Base-by-base conservation (phyloP, 2,888 invertebrate genomes). In the Platycnemis pennipes region DNA sequence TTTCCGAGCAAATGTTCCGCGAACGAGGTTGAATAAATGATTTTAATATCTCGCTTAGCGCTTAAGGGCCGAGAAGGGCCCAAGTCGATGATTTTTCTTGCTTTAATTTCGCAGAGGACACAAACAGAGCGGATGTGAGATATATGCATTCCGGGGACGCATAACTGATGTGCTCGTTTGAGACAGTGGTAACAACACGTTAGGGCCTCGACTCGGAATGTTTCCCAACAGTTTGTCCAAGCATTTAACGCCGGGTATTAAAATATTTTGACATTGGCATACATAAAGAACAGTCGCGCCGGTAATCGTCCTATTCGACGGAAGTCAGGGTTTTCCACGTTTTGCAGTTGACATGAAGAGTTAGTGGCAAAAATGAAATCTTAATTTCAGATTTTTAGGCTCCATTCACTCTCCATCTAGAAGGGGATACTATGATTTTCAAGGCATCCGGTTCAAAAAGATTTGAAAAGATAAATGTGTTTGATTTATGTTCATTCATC, bases 21-120 rank as follows among this genome's bases (percentile, higher is more conserved):
- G 77, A 77, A 77, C 77, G 77, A 77, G 77, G 77, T 77, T 77
- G 77, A 77, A 77, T 77, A 77, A 77, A 77, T 77, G 77, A 77
- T 77, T 77, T 77, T 77, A 77, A 77, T 77, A 37, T 77, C 77
- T 77, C 77, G 77, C 77, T 31, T 31, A 77, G 77, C 37, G 77
- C 31, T 16, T 16, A 16, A 49, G 63, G 49, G 77, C 11, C 13
- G 77, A 37, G 77, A 37, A 77, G 31, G 77, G 31, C 11, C 31
- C 7, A 49, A 19, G 49, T 49, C 49, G 77, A 77, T 77, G 77
- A 77, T 77, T 77, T 77, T 77, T 77, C 77, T 77, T 37, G 77
- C 77, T 77, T 77, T 77, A 77, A 77, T 77, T 77, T 77, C 77
- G 77, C 26, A 37, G 13, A 77, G 8, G 26, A 26, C 69, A 77